Base-by-base conservation (phyloP, 1,140 invertebrate species). In the Neodiprion fabricii region DNA sequence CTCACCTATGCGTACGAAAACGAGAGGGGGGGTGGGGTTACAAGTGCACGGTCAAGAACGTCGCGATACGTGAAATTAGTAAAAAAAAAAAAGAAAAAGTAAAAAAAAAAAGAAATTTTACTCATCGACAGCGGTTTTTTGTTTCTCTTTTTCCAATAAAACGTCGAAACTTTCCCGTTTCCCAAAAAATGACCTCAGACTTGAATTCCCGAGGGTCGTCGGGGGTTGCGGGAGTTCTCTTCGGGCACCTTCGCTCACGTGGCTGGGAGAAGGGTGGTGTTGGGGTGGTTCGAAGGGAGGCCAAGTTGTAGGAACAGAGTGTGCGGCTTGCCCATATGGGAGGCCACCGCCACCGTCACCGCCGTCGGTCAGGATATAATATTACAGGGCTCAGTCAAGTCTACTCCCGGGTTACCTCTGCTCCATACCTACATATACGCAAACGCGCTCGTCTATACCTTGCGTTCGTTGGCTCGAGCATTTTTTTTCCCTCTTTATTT, bases 221-320 rank as follows among this genome's bases (percentile, higher is more conserved):
- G 5, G 28, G 28, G 28, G 28, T 40, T 40, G 28, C 28, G 76
- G 70, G 76, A 76, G 73, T 74, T 76, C 70, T 77, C 74, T 70
- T 78, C 76, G 74, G 79, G 79, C 76, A 76, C 66, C 78, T 80
- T 76, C 75, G 73, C 71, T 77, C 74, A 73, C 28, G 28, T 40
- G 28, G 2, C 28, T 40, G 2, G 28, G 5, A 40, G 28, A 40
- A 40, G 2, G 28, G 28, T 1, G 28, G 28, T 0, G 28, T 40
- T 40, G 28, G 28, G 28, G 17, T 21, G 28, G 28, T 40, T 40
- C 17, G 28, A 40, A 40, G 28, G 28, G 28, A 40, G 28, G 28
- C 2, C 28, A 40, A 40, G 28, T 40, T 40, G 5, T 40, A 61
- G n/a, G 53, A 61, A 61, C 53, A 17, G 7, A 61, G 53, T 17